Base-by-base conservation (phyloP, 2,113 vertebrate genomes). In the Antechinus flavipes region DNA sequence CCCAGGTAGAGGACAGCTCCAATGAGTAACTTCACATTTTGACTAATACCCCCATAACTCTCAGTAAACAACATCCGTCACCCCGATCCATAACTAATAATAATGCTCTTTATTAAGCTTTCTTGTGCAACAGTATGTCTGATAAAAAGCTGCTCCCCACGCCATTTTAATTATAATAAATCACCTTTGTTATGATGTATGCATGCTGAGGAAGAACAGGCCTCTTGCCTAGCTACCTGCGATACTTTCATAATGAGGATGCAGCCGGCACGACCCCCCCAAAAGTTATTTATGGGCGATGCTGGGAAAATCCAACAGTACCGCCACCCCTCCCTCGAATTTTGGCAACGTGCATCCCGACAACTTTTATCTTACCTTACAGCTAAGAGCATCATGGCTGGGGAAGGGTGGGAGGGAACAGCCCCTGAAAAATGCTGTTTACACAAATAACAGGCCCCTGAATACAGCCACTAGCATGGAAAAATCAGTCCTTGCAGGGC, bases 161-260 rank as follows among this genome's bases (percentile, higher is more conserved):
- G 94, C 97, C 61, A 93, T 98, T 99, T 99, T 99, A 99, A 99
- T 99, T 98, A 98, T 98, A 98, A 99, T 99, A 99, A 99, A 99
- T 99, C 98, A 98, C 97, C 98, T 98, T 98, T 98, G 98, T 98
- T 98, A 98, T 98, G 98, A 98, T 98, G 98, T 98, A 98, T 98
- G 98, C 98, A 98, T 98, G 98, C 97, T 98, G 98, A 98, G 98
- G 98, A 97, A 98, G 96, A 98, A 96, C 97, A 96, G 68, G 91
- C 93, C 90, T 95, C 96, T 97, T 98, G 98, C 98, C 98, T 98
- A 96, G 97, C 97, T 98, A 97, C 98, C 98, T 98, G 91, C 23
- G 96, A 98, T 98, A 97, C 97, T 98, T 97, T 96, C 97, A 96
- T 98, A 98, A 99, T 98, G 98, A 99, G 97, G 93, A 95, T 93